A percentile compares a stretch with the other conserved stretches of the same genome.
Evolutionary conservation across 2,113 vertebrate species (phyloP).

Genomic region (Lepisosteus osseus): DNA sequence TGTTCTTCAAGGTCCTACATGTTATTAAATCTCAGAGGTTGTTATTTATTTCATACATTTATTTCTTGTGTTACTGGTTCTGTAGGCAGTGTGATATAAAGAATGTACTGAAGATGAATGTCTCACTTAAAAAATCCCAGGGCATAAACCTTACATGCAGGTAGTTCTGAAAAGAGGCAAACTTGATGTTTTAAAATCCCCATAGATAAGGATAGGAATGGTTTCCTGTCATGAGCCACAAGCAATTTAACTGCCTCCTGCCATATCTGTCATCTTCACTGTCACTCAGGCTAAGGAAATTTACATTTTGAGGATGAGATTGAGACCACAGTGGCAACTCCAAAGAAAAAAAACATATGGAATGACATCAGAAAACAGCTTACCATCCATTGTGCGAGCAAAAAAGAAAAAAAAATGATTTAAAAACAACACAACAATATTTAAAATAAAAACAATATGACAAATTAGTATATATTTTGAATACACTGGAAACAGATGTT

Average conservation of each 20-base stretch:
- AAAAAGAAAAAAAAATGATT: neutral
- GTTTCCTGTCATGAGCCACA: slow-evolving; percentile 9
- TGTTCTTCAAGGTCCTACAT: neutral
- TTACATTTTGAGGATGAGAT: neutral
- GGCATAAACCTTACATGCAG: slow-evolving; percentile 5
- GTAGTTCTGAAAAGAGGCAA: neutral
- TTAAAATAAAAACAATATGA: too few species aligned
- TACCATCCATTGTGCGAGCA: neutral
- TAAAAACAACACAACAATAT: neutral
- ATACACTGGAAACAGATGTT: too few species aligned
- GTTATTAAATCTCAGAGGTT: neutral
- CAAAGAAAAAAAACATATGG: neutral
- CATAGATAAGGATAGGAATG: slow-evolving; percentile 2
- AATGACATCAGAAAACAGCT: neutral
- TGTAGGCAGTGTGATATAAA: neutral
- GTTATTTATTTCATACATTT: slow-evolving; percentile 1
- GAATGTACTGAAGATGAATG: neutral
- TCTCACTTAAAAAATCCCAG: slow-evolving; percentile 10
- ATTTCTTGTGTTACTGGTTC: neutral
- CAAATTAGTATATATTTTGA: too few species aligned
- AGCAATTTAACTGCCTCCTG: slow-evolving; percentile 4
- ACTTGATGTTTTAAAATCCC: slow-evolving; percentile 8
- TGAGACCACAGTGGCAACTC: neutral
- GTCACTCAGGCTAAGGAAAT: neutral
- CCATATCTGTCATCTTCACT: neutral